Conservation (phyloP, 2,113 vertebrate genomes). For the Pampusana beccarii region DNA sequence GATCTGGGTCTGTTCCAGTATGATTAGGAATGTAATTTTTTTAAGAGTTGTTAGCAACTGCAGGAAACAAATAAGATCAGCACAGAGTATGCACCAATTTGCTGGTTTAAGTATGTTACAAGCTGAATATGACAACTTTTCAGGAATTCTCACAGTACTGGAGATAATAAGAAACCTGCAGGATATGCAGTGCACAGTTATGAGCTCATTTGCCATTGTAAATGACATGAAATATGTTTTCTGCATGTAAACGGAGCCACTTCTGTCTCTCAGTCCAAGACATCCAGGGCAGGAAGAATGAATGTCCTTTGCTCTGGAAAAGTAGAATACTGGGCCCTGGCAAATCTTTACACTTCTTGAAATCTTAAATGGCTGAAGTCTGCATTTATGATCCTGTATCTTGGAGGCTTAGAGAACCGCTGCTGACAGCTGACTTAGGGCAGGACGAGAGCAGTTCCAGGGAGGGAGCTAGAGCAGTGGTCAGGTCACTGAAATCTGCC, state of each 20-base stretch:
- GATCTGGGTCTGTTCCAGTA: not conserved
- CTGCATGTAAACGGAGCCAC: not conserved
- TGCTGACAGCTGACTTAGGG: not conserved
- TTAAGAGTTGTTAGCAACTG: not conserved
- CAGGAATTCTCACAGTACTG: not conserved
- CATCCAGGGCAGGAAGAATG: not conserved
- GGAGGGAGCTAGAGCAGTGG: not conserved
- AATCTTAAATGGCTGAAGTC: not conserved
- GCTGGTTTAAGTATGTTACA: not conserved
- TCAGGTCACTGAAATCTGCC: not conserved
- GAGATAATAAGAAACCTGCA: not conserved
- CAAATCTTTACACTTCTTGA: not conserved
- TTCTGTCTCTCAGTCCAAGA: not conserved
- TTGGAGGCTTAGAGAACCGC: not conserved
- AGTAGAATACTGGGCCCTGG: not conserved
- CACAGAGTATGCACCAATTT: not conserved
- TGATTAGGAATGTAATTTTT: not conserved
- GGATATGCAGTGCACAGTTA: not conserved
- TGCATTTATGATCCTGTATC: not conserved
- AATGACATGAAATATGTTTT: not conserved
- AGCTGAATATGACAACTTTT: slow-evolving; percentile 13
- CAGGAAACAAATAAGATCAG: not conserved
- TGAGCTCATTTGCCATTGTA: not conserved
- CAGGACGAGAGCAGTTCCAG: not conserved
- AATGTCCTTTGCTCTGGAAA: not conserved